Base-by-base conservation (phyloP, 1,140 invertebrate genomes). In the Caenorhabditis remanei region DNA sequence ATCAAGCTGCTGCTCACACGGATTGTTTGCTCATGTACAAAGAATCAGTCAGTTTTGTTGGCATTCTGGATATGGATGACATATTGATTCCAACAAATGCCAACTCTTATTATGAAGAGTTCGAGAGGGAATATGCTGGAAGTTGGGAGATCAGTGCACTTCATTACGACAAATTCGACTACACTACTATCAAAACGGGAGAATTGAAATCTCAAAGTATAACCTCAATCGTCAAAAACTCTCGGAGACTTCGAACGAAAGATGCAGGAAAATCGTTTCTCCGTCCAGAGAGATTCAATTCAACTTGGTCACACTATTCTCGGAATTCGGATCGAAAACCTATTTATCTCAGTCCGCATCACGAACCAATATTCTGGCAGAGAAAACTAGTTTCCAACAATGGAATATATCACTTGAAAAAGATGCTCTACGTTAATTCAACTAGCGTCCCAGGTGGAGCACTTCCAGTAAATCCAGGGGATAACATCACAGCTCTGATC, bases 1-100 rank as follows among this genome's bases (percentile, higher is more conserved):
- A 83, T 32, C 86, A 87, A 83, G 86, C 86, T n/a, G 71, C 86
- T 48, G 86, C 86, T 19, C 86, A 87, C 16, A 87, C 86, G n/a
- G 86, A 87, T 40, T 87, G 86, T 65, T 21, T 87, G 32, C 56
- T 87, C 6, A 58, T 56, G 55, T 83, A 87, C n/a, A 87, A 87
- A 32, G 84, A 79, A 50, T 16, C 71, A 2, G 71, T 53, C 0
- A 79, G 71, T 14, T 79, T 79, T 79, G 46, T 79, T 79, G 71
- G 71, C 24, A 50, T 79, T 79, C 43, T 79, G 8, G 71, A 79
- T 14, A 79, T 79, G 71, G 71, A 79, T 79, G 71, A 79, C 24
- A 79, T 79, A 21, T 11, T 79, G 16, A 79, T 79, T 79, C 71
- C 71, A 50, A 79, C 32, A 43, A 75, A 75, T 46, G 71, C 71